These are phyloP conservation scores for Colostygia pectinataria DNA, from an alignment of 2,888 invertebrate species.

Conservation along the genomic window DNA sequence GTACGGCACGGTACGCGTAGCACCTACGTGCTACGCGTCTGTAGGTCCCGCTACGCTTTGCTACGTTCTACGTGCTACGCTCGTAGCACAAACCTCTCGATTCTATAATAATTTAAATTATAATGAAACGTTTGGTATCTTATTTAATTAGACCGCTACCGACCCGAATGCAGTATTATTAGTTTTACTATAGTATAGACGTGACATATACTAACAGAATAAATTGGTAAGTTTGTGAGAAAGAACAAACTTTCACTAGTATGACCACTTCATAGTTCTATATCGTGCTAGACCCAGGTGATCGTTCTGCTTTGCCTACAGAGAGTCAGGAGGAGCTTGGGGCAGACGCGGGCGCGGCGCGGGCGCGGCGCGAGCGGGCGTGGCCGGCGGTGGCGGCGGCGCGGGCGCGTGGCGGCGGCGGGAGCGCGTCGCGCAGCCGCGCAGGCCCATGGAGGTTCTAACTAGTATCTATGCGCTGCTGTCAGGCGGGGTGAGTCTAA, in stretches of 20 bases:
- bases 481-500: slow-evolving; percentile 68
- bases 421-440: slow-evolving; percentile 72
- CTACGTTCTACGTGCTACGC: neutral
- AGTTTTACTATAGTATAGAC: no score
- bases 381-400: slow-evolving; percentile 53
- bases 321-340: slow-evolving; percentile 72
- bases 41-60: neutral
- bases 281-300: no score
- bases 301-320: slow-evolving; percentile 29
- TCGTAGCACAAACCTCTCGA: neutral
- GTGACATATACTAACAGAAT: no score
- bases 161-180: no score
- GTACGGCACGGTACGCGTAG: no score
- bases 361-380: slow-evolving; percentile 57
- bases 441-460: slow-evolving; percentile 81
- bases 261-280: no score
- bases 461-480: slow-evolving; percentile 80
- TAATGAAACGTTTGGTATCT: no score
- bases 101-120: no score
- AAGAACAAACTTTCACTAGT: no score
- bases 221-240: no score
- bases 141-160: no score
- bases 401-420: slow-evolving; percentile 73
- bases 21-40: slow-evolving; percentile 2
- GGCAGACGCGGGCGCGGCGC: slow-evolving; percentile 52